Evolutionary conservation across 2,113 vertebrate species (phyloP), one percentile per base, ranked within the genome.

Genomic region (Periophthalmodon schlosseri): DNA sequence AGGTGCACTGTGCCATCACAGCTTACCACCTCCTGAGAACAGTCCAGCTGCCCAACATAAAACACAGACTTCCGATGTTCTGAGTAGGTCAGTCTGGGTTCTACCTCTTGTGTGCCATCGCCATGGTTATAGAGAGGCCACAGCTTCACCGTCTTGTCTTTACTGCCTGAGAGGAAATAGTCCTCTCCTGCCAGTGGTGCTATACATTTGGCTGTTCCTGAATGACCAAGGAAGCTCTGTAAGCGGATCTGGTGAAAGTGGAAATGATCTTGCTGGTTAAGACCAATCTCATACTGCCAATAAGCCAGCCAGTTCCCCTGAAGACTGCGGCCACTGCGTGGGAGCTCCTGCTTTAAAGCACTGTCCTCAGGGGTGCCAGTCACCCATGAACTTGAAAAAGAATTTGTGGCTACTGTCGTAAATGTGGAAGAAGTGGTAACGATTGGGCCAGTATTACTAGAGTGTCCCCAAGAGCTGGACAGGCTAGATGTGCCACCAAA

Each of bases 231-330:
- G 77, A 98, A 99, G 80, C 94, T 97, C 93, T 99, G 98, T 76
- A 99, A 93, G 82, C 96, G 95, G 84, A 99, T 99, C 93, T 99
- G 97, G 86, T 99, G 96, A 90, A 99, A 99, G 92, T 96, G 95
- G 88, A 99, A 99, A 87, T 95, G 96, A 3, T 99, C 97, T 0
- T 97, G 96, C 74, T 97, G 97, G 88, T 94, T 99, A 23, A 98
- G 95, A 0, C 98, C 97, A 0, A 99, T 98, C 91, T 99, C 97
- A 0, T 98, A 98, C 84, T 99, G 98, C 98, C 98, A 99, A 88
- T 99, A 97, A 0, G 98, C 98, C 89, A 99, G 90, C 98, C 98
- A 99, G 93, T 99, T 99, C 54, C 98, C 97, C 24, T 96, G 96
- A 49, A 99, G 93, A 63, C 94, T 93, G 4, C 96, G 96, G 24